Conservation (phyloP, 53 echinoderm and acorn worm species). For the Apostichopus leukothele region DNA sequence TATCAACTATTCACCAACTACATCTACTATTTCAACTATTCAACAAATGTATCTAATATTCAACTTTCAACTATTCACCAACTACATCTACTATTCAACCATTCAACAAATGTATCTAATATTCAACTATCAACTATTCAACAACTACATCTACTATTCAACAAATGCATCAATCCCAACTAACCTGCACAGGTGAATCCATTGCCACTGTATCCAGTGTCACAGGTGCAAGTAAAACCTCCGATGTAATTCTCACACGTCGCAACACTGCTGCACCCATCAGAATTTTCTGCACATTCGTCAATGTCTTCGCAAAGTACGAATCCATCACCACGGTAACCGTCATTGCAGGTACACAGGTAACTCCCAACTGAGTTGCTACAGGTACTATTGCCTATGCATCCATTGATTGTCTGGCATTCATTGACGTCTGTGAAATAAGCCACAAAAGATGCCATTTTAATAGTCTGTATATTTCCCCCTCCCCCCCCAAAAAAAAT, state of each 20-base stretch:
- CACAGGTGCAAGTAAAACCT: constrained; percentile 65
- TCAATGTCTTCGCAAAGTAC: constrained; percentile 64
- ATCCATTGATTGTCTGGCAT: constrained; percentile 56
- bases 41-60: too few species aligned
- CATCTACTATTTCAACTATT: too few species aligned
- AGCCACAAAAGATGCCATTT: too few species aligned
- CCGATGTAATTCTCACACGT: constrained; percentile 67
- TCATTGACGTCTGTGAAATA: constrained; percentile 75
- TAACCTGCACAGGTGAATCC: constrained; percentile 73
- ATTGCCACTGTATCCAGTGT: constrained; percentile 59
- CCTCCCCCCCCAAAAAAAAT: too few species aligned
- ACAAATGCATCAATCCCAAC: neutral
- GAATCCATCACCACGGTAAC: constrained; percentile 75
- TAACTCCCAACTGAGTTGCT: constrained; percentile 64
- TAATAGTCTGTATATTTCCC: too few species aligned
- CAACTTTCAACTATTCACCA: too few species aligned
- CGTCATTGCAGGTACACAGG: constrained; percentile 62
- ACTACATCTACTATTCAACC: too few species aligned
- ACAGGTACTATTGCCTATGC: constrained; percentile 60
- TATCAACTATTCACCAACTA: too few species aligned
- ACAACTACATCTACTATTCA: too few species aligned
- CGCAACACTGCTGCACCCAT: constrained; percentile 61
- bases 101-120: too few species aligned
- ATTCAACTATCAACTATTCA: too few species aligned
- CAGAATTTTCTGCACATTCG: constrained; percentile 71